A percentile compares a stretch with the other conserved stretches of the same genome.
These are phyloP conservation scores for Drosophila mojavensis DNA, from an alignment of 1,140 invertebrate genomes.

Conservation along the genomic window DNA sequence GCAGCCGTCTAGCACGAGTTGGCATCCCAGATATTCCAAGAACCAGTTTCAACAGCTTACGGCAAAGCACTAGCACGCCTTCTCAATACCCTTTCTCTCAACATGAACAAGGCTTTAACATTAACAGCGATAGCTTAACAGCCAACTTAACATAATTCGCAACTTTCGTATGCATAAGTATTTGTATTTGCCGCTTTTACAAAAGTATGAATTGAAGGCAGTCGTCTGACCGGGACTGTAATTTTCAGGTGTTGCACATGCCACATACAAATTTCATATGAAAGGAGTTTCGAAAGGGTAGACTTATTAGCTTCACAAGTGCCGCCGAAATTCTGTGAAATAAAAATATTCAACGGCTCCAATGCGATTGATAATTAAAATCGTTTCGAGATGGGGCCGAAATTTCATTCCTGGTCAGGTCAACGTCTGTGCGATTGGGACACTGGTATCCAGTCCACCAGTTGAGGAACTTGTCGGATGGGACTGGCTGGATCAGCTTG, in stretches of 20 bases:
- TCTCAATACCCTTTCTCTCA: slow-evolving; percentile 8
- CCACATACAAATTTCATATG: slow-evolving; percentile 20
- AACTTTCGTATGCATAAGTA: neutral
- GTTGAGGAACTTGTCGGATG: slow-evolving; percentile 21
- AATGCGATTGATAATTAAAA: slow-evolving; percentile 73
- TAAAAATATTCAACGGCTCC: slow-evolving; percentile 54
- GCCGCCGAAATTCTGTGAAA: slow-evolving; percentile 72
- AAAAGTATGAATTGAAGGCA: neutral
- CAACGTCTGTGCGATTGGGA: slow-evolving; percentile 15
- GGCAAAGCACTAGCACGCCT: slow-evolving; percentile 7
- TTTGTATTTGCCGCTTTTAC: neutral
- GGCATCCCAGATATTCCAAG: slow-evolving; percentile 55
- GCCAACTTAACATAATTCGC: no score
- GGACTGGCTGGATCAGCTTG: neutral
- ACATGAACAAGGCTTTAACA: no score
- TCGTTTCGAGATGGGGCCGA: slow-evolving; percentile 26
- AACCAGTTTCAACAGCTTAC: slow-evolving; percentile 50
- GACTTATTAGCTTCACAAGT: slow-evolving; percentile 49
- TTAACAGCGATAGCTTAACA: no score
- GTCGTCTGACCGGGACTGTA: neutral
- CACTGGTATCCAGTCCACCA: slow-evolving; percentile 62
- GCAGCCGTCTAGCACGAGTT: slow-evolving; percentile 62
- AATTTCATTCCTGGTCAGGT: neutral
- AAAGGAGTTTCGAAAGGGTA: slow-evolving; percentile 22
- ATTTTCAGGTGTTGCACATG: neutral